Base-by-base conservation (phyloP, 2,113 vertebrate genomes). In the Centropus bengalensis region DNA sequence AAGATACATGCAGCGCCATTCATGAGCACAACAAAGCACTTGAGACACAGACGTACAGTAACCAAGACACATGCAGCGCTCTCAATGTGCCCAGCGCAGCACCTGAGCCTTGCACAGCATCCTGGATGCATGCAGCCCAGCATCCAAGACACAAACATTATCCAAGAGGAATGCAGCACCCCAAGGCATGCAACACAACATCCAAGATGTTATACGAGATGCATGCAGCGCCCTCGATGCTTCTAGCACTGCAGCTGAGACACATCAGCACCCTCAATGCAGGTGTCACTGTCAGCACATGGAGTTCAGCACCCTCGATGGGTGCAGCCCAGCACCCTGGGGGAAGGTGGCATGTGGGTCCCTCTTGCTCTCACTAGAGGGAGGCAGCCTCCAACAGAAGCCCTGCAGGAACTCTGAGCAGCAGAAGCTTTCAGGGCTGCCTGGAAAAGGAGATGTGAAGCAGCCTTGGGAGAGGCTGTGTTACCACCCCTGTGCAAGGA, bases 311-410 rank as follows among this genome's bases (percentile, higher is more conserved):
- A 24, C 27, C 56, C 12, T 19, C 2, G 10, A 4, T 5, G 28
- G 15, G 1, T 4, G 24, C 51, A 5, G 40, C 6, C 0, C 32
- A 8, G 79, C 28, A 1, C 8, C 44, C 32, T 3, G 2, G 30
- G 21, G 8, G 10, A 38, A 27, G 11, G 33, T 24, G 2, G 82
- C n/a, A 1, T 81, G 92, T 9, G 23, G 45, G 8, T 12, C 8
- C 4, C 87, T 10, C 38, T 0, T 6, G 51, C 88, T 51, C 85
- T 91, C 96, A 17, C 95, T 95, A 96, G 96, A 80, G 96, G 96
- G 96, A 96, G 54, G 90, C 94, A 96, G 86, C 4, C 24, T 51
- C 90, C 79, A 32, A 2, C 55, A 70, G 68, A 91, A 96, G 88
- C 4, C 0, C 0, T 49, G 1, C 4, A 75, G 64, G 20, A 54